Evolutionary conservation across 2,113 vertebrate species (phyloP), one percentile per base, ranked within the genome.

Genomic region (Camelus bactrianus): DNA sequence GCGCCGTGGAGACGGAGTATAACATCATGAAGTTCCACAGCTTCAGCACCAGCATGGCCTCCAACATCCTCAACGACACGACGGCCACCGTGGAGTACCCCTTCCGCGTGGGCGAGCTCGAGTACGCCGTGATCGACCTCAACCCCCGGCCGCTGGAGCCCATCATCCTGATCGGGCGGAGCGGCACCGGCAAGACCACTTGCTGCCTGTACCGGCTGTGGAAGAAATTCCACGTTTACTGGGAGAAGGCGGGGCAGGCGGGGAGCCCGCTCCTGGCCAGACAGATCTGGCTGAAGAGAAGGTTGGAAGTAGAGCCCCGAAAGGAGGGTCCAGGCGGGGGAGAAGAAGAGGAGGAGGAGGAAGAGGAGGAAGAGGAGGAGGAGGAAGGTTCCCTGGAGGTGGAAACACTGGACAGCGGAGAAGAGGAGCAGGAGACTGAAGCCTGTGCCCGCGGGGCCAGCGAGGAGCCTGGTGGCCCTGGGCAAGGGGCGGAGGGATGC

Each of bases 21-120:
- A 99, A 98, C 73, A 98, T 99, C 77, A 99, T 99, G 98, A 99
- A 99, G 93, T 99, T 99, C 91, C 99, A 99, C 93, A 99, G 99
- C 97, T 99, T 99, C 97, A 99, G 99, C 97, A 99, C 98, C 81
- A 98, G 98, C 95, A 99, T 99, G 99, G 99, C 98, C 0, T 98
- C 98, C 64, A 99, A 99, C 94, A 99, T 99, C 88, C 98, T 99
- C 65, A 98, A 96, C 1, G 98, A 99, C 70, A 98, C 97, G 17
- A 98, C 97, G 5, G 96, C 97, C 4, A 97, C 98, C 3, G 98
- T 98, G 72, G 99, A 99, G 92, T 99, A 99, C 93, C 99, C 99
- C 0, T 99, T 99, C 95, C 96, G 99, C 38, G 99, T 99, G 22
- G 99, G 99, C 0, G 99, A 99, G 92, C 94, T 99, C 6, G 99